Evolutionary conservation across 2,888 invertebrate species (phyloP).

Genomic region (Perizoma affinitatum): DNA sequence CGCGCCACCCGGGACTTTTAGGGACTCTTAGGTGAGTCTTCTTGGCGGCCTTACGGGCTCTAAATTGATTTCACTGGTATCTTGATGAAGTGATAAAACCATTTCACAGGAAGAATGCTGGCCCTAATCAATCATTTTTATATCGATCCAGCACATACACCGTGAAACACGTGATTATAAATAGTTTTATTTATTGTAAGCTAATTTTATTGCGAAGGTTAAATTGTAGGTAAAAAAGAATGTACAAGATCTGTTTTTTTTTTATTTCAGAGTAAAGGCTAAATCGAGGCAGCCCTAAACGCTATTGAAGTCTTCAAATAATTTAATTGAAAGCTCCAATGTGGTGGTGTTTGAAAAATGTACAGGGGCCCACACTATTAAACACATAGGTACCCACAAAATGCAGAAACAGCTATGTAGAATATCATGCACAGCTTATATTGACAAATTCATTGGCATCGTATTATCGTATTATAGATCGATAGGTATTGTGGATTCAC

Average conservation of each 20-base stretch:
- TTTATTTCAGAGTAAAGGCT: too few relatives aligned
- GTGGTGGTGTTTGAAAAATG: conserved; percentile 51
- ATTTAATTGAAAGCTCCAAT: conserved; percentile 59
- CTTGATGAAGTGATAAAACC: conserved; percentile 77
- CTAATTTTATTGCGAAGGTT: too few relatives aligned
- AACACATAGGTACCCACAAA: conserved; percentile 4
- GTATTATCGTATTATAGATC: too few relatives aligned
- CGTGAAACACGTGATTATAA: conserved; percentile 1
- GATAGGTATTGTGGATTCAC: too few relatives aligned
- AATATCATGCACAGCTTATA: not conserved
- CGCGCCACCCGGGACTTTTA: conserved; percentile 76
- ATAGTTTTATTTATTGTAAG: not conserved
- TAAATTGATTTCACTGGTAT: conserved; percentile 78
- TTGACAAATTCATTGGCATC: too few relatives aligned
- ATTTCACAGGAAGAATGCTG: conserved; percentile 48
- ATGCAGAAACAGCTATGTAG: not conserved
- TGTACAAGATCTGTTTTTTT: too few relatives aligned
- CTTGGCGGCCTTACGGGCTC: conserved; percentile 68
- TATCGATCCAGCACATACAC: conserved; percentile 7
- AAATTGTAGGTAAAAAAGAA: too few relatives aligned
- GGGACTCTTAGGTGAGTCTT: conserved; percentile 79
- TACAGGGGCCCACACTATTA: conserved; percentile 32
- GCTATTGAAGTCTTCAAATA: conserved; percentile 53
- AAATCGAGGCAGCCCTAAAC: conserved; percentile 50
- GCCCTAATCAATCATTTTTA: conserved; percentile 14